These are phyloP conservation scores for Premnoplex brunnescens DNA, from an alignment of 2,797 vertebrate species.

Conservation along the genomic window DNA sequence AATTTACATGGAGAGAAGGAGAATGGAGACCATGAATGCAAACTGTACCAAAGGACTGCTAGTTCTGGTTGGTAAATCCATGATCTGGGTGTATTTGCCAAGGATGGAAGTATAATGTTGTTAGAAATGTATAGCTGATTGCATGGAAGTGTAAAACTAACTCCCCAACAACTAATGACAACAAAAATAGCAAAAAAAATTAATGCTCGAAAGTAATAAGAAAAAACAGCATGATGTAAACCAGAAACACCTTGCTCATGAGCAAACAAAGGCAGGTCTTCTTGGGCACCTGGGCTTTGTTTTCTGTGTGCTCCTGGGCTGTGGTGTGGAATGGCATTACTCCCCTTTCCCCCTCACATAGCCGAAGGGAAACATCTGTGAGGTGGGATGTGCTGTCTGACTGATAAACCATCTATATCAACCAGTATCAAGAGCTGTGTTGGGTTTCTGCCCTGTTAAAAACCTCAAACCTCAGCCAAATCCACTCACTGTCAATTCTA, in stretches of 20 bases:
- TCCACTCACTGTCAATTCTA: background rate
- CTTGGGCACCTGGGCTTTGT: background rate
- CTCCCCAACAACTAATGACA: background rate
- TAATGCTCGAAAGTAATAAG: background rate
- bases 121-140: background rate
- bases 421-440: background rate
- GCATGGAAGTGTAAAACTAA: background rate
- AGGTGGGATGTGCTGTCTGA: background rate
- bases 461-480: background rate
- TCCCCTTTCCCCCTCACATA: rapidly evolving
- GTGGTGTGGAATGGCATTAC: rapidly evolving
- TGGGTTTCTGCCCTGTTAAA: background rate
- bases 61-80: background rate
- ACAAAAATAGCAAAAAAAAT: background rate
- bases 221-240: background rate
- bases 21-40: background rate
- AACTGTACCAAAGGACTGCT: background rate
- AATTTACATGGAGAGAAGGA: background rate
- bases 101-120: background rate
- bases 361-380: background rate
- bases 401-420: background rate
- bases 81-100: background rate
- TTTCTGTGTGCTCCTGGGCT: background rate
- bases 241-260: background rate
- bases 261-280: background rate